Base-by-base conservation (phyloP, 92 coral and sea anemone genomes). In the Parazoanthus atlanticus region DNA sequence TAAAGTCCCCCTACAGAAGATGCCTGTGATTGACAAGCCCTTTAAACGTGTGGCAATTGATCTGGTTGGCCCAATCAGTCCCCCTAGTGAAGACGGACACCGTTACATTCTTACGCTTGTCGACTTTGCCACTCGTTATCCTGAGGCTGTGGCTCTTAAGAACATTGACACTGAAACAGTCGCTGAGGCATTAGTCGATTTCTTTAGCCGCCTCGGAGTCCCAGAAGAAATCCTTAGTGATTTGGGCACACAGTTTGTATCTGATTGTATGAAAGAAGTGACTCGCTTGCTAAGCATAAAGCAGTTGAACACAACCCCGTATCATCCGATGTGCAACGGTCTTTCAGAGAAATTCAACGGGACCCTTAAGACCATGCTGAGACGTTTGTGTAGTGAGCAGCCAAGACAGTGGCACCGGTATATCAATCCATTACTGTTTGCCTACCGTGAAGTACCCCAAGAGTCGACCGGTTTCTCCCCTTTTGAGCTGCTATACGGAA, bases 21-120 rank as follows among this genome's bases (percentile, higher is more conserved):
- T 94, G 95, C 95, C 94, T 38, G n/a, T 94, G 34, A 89, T 94
- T 33, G 95, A 94, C 70, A 86, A 74, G 78, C 93, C 94, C 12
- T 90, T 94, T 54, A 84, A 90, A 38, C 8, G 90, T 25, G 90
- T 91, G 28, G 91, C 91, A 30, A 77, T 91, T 31, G 88, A 88
- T 32, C 83, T 91, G 72, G 79, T 91, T 38, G 88, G 93, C 0
- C 93, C 91, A 1, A 81, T 78, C 47, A 64, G 81, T 28, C 36
- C 84, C 70, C 26, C 69, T 56, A 49, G 74, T 26, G 86, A 80
- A 34, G 46, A 72, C 8, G 91, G 88, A 25, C 81, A 88, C 78
- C 64, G 56, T 21, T 81, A 88, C 72, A 81, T 88, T 7, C 1
- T 88, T 5, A 71, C 81, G 0, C 81, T 88, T 5, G 91, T 47